Evolutionary conservation across 2,797 vertebrate species (phyloP).

Genomic region (Crocodylus rhombifer): DNA sequence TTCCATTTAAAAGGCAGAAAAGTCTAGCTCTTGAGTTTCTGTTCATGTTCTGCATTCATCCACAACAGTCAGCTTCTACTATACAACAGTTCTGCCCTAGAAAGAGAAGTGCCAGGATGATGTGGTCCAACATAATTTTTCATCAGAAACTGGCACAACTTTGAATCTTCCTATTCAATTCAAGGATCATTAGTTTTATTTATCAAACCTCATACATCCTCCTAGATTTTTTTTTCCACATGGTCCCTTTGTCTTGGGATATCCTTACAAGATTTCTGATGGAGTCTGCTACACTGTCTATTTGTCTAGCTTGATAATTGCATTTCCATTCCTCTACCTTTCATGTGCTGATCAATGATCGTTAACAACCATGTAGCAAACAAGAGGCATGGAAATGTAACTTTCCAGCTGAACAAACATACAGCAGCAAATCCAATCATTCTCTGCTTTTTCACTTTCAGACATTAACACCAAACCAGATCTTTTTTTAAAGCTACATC

Average conservation of each 20-base stretch:
- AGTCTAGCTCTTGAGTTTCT: neutral
- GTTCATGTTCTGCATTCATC: neutral
- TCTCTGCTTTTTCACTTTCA: neutral
- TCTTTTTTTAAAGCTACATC: neutral
- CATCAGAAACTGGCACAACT: neutral
- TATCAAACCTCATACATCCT: neutral
- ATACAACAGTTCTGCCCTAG: neutral
- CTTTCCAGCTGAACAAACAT: constrained; percentile 31
- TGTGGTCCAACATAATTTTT: neutral
- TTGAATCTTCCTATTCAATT: neutral
- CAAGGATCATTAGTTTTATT: neutral
- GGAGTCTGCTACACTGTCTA: neutral
- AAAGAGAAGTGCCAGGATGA: neutral
- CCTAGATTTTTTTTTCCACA: neutral
- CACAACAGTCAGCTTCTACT: neutral
- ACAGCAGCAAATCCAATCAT: neutral
- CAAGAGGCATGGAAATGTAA: constrained; percentile 20
- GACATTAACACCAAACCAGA: neutral
- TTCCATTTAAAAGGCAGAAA: neutral
- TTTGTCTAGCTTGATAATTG: constrained; percentile 40
- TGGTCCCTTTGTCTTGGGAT: neutral
- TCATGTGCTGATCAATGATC: neutral
- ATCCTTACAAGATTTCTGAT: neutral
- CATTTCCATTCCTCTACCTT: constrained; percentile 36
- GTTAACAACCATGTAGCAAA: neutral